phyloP scores from a whole-genome alignment of 2,888 invertebrate genomes.

The Anticlea derivata region DNA sequence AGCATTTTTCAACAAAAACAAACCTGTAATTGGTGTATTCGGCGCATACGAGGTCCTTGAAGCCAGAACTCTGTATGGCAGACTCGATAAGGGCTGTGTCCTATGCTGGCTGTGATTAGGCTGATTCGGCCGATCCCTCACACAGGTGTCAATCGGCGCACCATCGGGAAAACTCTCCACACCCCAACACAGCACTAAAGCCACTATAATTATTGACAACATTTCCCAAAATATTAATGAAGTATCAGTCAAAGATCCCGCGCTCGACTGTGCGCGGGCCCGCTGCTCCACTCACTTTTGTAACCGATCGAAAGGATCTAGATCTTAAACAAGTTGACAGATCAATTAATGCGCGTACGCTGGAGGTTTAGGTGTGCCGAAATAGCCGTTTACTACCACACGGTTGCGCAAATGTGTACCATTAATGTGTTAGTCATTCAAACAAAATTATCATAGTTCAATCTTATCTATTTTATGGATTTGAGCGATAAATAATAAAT shows the following conservation, averaged over 20 bases:
- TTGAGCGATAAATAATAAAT: slow-evolving; percentile 13
- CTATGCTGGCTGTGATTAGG: slow-evolving; percentile 91
- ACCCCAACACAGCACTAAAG: slow-evolving; percentile 60
- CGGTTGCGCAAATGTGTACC: slow-evolving; percentile 46
- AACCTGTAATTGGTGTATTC: slow-evolving; percentile 88
- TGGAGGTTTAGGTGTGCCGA: slow-evolving; percentile 53
- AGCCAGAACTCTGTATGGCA: slow-evolving; percentile 88
- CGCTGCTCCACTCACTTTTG: slow-evolving; percentile 70
- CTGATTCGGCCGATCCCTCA: slow-evolving; percentile 88
- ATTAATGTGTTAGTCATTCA: slow-evolving; percentile 24
- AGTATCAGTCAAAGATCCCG: slow-evolving; percentile 48
- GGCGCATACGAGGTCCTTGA: slow-evolving; percentile 86
- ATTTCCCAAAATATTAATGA: slow-evolving; percentile 41
- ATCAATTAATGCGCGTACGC: slow-evolving; percentile 58
- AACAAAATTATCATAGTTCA: slow-evolving; percentile 19
- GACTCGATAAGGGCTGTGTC: slow-evolving; percentile 85
- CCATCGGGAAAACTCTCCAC: slow-evolving; percentile 89
- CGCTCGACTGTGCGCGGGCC: slow-evolving; percentile 61
- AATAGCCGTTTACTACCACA: slow-evolving; percentile 42
- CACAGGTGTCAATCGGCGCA: slow-evolving; percentile 91
- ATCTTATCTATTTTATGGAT: slow-evolving; percentile 3
- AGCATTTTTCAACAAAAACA: slow-evolving; percentile 28
- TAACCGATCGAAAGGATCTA: slow-evolving; percentile 76
- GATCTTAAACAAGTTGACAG: slow-evolving; percentile 66
- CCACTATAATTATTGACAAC: slow-evolving; percentile 57